These are phyloP conservation scores for Menidia beryllina DNA, from an alignment of 2,113 vertebrate genomes.

Conservation along the genomic window DNA sequence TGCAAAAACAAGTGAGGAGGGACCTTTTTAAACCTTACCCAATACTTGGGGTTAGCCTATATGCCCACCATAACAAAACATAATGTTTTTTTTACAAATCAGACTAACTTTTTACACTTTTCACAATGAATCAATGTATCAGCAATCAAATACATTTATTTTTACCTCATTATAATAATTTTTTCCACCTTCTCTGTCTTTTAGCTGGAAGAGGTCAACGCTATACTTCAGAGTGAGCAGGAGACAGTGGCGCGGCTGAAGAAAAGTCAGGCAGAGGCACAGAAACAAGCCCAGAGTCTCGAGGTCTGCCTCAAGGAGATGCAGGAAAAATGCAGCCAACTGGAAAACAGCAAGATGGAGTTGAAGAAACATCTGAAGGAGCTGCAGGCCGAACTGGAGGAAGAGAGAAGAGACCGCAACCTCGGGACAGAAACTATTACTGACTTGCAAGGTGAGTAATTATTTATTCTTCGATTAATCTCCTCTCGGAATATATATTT, in stretches of 20 bases:
- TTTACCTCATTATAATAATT: too few species aligned
- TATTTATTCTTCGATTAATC: neutral
- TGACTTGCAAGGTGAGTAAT: slow-evolving; percentile 91
- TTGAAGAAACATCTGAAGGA: slow-evolving; percentile 91
- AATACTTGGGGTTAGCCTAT: too few species aligned
- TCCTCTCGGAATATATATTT: too few species aligned
- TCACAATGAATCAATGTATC: too few species aligned
- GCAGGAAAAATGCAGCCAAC: slow-evolving; percentile 88
- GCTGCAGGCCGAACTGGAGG: slow-evolving; percentile 90
- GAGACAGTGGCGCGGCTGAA: slow-evolving; percentile 87
- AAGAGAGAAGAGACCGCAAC: slow-evolving; percentile 87
- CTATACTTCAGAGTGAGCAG: slow-evolving; percentile 86
- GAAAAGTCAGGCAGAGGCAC: slow-evolving; percentile 90
- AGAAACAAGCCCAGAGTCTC: slow-evolving; percentile 91
- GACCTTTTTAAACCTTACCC: neutral
- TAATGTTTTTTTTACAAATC: too few species aligned
- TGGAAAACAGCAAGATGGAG: slow-evolving; percentile 89
- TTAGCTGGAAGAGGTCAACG: slow-evolving; percentile 91
- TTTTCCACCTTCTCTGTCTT: neutral
- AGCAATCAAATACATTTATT: too few species aligned
- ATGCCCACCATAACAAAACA: too few species aligned
- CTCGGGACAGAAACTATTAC: slow-evolving; percentile 88
- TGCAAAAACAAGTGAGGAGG: slow-evolving; percentile 91
- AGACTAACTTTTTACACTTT: too few species aligned
- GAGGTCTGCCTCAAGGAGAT: slow-evolving; percentile 90